phyloP scores from a whole-genome alignment of 2,888 invertebrate species.

The Adelphocoris suturalis region DNA sequence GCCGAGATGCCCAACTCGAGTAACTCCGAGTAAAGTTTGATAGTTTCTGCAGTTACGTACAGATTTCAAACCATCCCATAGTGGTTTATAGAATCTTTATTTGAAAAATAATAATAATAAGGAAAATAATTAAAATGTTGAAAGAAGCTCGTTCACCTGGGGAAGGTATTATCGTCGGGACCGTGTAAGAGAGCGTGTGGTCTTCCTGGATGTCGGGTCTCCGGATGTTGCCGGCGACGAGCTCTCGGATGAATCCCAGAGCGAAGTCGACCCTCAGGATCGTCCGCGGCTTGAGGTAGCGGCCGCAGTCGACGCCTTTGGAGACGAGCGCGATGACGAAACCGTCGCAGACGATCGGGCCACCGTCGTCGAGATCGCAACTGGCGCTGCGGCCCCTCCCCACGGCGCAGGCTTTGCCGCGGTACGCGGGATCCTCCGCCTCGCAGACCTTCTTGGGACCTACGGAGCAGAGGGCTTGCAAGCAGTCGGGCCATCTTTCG shows the following conservation, averaged over 20 bases:
- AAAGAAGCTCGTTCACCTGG: too few species aligned
- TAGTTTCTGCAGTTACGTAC: too few species aligned
- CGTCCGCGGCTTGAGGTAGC: background rate
- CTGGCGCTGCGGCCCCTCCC: conserved; percentile 15
- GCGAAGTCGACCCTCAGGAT: conserved; percentile 47
- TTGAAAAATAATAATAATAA: too few species aligned
- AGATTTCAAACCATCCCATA: too few species aligned
- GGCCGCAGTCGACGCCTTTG: conserved; percentile 45
- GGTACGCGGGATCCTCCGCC: background rate
- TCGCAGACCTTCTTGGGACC: conserved; percentile 47
- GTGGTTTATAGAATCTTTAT: too few species aligned
- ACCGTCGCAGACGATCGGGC: conserved; percentile 42
- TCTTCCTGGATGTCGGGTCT: too few species aligned
- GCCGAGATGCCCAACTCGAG: too few species aligned
- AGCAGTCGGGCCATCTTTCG: background rate
- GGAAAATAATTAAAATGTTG: too few species aligned
- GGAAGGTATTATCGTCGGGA: too few species aligned
- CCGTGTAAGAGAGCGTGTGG: too few species aligned
- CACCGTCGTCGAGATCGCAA: conserved; percentile 41
- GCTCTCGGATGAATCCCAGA: conserved; percentile 43
- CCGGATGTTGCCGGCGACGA: background rate
- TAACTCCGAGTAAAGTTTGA: too few species aligned
- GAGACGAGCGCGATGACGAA: conserved; percentile 26
- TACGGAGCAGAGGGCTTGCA: background rate
- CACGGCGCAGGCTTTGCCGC: conserved; percentile 35